Evolutionary conservation across 2,113 vertebrate species (phyloP).

Genomic region (Erpornis zantholeuca): DNA sequence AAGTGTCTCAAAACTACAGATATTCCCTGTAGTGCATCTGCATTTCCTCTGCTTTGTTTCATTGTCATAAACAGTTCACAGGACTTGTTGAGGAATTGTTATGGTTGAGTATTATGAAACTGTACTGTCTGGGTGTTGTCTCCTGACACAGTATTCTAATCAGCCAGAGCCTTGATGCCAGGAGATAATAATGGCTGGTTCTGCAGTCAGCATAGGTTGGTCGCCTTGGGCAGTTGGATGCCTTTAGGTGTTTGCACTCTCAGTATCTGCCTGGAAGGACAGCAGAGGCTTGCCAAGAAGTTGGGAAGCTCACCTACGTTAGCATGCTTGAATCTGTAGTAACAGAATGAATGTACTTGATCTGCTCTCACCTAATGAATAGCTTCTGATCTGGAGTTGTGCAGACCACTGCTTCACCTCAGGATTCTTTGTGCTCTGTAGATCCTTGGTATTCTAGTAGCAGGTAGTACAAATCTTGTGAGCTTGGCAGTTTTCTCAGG

Average conservation of each 20-base stretch:
- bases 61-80: background rate
- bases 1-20: background rate
- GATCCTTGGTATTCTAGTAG: background rate
- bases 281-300: background rate
- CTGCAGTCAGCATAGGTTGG: background rate
- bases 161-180: background rate
- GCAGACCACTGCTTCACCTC: background rate
- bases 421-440: background rate
- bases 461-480: background rate
- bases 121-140: slow-evolving; percentile 21
- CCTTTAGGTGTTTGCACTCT: background rate
- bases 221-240: background rate
- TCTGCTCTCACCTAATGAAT: background rate
- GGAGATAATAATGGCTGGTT: background rate
- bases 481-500: background rate
- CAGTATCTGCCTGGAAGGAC: background rate
- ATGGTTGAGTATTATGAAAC: background rate
- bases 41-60: background rate
- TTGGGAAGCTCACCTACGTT: background rate
- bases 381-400: background rate
- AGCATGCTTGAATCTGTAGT: background rate
- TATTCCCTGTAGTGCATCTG: background rate
- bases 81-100: background rate
- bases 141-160: background rate
- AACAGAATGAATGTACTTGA: background rate